Evolutionary conservation across 2,888 invertebrate species (phyloP), one percentile per base, ranked within the genome.

Genomic region (Ornithoptera alexandrae): DNA sequence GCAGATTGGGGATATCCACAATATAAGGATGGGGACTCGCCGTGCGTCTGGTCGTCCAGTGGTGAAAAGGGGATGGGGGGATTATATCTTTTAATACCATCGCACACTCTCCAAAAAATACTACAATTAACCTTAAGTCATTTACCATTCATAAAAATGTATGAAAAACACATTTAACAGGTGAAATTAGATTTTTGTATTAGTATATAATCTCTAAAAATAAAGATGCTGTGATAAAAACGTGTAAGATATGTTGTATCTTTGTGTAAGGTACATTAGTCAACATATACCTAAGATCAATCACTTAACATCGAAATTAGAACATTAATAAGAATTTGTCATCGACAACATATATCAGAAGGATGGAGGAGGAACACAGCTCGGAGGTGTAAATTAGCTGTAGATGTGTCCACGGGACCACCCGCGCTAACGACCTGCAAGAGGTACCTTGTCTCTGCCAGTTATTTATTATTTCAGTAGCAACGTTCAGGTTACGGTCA

Each of bases 401-500:
- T 79, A 75, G 78, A 80, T 74, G 77, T 75, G 76, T 73, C 74
- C 63, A 67, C 53, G 70, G 77, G 92, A 92, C 92, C 92, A 91
- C 92, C 92, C 90, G 87, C 79, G 83, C 74, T 84, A 85, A 83
- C 83, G 83, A 83, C 76, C 79, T 74, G 77, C 78, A 80, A 84
- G 86, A 85, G 86, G 85, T 85, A 85, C 79, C 82, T 81, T 83
- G 87, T 88, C 90, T 88, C 85, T 81, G 84, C 78, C 81, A 46
- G 81, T 87, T 89, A 91, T 92, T 90, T 92, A 92, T 90, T 90
- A 90, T 92, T 91, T 88, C 90, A 87, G 90, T 84, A 83, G 89
- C 85, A 78, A 78, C 83, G 79, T 79, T 82, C 82, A 83, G 79
- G 70, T 69, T 73, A 72, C 82, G 89, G 91, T 91, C 92, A 92